Evolutionary conservation across 2,888 invertebrate species (phyloP).

Genomic region (Carcina quercana): DNA sequence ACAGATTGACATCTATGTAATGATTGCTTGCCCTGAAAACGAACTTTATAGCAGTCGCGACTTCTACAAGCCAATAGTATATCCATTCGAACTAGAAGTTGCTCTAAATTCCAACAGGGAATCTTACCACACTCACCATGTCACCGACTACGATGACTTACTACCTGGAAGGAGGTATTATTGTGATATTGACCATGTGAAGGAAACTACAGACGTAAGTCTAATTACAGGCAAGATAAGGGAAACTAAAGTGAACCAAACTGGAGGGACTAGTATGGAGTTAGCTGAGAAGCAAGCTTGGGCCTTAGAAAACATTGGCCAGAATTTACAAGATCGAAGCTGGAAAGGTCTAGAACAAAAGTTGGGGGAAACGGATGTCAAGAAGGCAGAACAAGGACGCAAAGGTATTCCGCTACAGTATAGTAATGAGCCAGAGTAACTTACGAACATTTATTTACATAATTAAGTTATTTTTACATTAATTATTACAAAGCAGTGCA

Average conservation of each 20-base stretch:
- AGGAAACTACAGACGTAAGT: constrained; percentile 78
- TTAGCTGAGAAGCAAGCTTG: constrained; percentile 65
- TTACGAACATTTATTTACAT: constrained; percentile 24
- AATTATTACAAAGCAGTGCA: constrained; percentile 22
- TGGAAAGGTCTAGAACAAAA: constrained; percentile 93
- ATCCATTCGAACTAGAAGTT: constrained; percentile 93
- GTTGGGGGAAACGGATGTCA: constrained; percentile 82
- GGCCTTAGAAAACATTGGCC: constrained; percentile 74
- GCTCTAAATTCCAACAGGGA: constrained; percentile 78
- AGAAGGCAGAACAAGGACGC: constrained; percentile 80
- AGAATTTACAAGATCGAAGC: constrained; percentile 78
- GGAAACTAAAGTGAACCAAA: constrained; percentile 47
- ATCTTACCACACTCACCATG: constrained; percentile 75
- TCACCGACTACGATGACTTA: constrained; percentile 84
- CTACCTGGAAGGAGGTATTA: constrained; percentile 77
- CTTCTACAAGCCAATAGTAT: constrained; percentile 92
- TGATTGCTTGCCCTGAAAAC: constrained; percentile 94
- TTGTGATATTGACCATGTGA: constrained; percentile 51
- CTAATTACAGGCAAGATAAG: constrained; percentile 83
- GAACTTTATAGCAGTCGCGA: constrained; percentile 88
- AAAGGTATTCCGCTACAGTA: constrained; percentile 85
- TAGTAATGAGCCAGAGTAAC: constrained; percentile 70
- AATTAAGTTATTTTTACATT: constrained; percentile 26
- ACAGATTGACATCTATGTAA: constrained; percentile 92
- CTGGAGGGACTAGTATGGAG: constrained; percentile 43